These are phyloP conservation scores for Conistra vaccinii DNA, from an alignment of 2,888 invertebrate species.

Conservation along the genomic window DNA sequence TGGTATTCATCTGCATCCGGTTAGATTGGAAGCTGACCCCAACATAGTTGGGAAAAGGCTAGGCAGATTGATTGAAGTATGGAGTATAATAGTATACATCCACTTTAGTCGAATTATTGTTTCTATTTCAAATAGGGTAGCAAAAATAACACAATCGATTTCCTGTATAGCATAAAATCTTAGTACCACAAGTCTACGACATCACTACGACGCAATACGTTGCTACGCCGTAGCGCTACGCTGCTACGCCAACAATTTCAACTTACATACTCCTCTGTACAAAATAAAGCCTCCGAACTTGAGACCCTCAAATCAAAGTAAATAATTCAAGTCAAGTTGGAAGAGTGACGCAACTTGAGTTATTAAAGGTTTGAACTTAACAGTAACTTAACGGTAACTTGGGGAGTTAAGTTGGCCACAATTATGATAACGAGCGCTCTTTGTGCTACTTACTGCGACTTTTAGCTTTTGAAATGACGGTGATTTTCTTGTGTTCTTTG, in stretches of 20 bases:
- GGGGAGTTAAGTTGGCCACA: conserved; percentile 70
- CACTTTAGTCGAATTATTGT: not conserved
- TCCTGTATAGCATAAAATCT: not conserved
- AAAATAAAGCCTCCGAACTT: conserved; percentile 44
- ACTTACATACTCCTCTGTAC: conserved; percentile 1
- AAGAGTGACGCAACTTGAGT: conserved; percentile 62
- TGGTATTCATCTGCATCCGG: too few species aligned
- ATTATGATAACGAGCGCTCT: conserved; percentile 77
- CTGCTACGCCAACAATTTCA: conserved; percentile 22
- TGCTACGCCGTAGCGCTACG: conserved; percentile 40
- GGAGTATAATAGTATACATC: not conserved
- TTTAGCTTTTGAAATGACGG: conserved; percentile 58
- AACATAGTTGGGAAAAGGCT: too few species aligned
- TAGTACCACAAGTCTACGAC: conserved; percentile 21
- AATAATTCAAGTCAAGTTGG: conserved; percentile 56
- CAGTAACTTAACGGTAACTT: conserved; percentile 62
- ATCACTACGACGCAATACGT: conserved; percentile 29
- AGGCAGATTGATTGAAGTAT: too few species aligned
- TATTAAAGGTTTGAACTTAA: conserved; percentile 66
- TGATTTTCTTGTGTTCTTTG: conserved; percentile 55
- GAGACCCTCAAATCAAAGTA: conserved; percentile 64
- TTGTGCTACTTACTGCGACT: conserved; percentile 64
- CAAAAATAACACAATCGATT: conserved; percentile 22
- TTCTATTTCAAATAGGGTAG: not conserved
- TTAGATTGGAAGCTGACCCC: too few species aligned